Conservation (phyloP, 2,113 vertebrate species). For the Chamaetylas fuelleborni region DNA sequence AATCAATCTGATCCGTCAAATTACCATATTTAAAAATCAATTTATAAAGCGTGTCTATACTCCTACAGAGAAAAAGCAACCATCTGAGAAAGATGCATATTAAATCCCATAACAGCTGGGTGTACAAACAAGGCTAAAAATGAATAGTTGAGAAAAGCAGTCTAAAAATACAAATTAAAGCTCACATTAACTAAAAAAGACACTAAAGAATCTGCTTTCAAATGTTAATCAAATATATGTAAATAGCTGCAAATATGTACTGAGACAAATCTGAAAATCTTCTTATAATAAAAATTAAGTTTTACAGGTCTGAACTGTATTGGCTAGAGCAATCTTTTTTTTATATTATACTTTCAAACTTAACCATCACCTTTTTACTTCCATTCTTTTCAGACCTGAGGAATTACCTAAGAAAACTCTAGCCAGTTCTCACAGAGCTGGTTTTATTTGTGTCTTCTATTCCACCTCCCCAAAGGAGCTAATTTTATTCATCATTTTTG, state of each 20-base stretch:
- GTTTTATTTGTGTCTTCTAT: not conserved
- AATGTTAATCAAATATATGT: constrained; percentile 67
- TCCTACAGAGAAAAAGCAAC: constrained; percentile 46
- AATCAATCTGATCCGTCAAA: not conserved
- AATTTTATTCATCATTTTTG: not conserved
- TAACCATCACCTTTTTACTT: not conserved
- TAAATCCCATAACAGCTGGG: constrained; percentile 47
- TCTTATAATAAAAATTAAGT: constrained; percentile 51
- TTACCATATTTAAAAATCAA: constrained; percentile 34
- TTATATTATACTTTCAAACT: not conserved
- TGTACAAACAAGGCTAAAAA: constrained; percentile 64
- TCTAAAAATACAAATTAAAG: constrained; percentile 65
- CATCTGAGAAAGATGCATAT: constrained; percentile 54
- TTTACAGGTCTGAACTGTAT: constrained; percentile 42
- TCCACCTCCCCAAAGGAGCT: not conserved
- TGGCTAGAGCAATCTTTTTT: not conserved
- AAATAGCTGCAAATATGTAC: constrained; percentile 62
- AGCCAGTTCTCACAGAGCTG: not conserved
- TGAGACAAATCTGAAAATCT: constrained; percentile 58
- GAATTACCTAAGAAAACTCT: not conserved
- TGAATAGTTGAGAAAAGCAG: constrained; percentile 56
- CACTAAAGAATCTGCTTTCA: constrained; percentile 65
- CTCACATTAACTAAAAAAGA: constrained; percentile 60
- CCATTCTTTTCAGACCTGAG: not conserved
- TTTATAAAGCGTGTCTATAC: constrained; percentile 29